Conservation (phyloP, 2,113 vertebrate species). For the Cyphomyrus discorhynchus region DNA sequence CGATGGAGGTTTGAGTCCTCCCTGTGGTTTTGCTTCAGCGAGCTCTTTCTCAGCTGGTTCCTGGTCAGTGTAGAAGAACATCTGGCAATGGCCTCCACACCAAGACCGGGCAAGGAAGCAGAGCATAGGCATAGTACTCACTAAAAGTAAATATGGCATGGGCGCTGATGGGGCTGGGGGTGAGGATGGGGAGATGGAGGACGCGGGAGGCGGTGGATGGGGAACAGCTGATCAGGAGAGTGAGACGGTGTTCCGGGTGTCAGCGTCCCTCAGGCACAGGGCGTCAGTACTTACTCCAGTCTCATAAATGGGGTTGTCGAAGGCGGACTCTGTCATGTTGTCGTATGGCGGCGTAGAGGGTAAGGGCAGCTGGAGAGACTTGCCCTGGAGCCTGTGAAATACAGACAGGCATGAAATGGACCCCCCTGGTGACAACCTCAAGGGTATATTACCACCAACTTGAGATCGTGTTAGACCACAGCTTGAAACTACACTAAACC, state of each 20-base stretch:
- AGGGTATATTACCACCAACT: background rate
- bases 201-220: background rate
- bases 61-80: background rate
- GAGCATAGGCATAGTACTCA: background rate
- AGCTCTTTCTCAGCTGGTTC: background rate
- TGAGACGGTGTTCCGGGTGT: constrained; percentile 58
- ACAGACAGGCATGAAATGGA: constrained; percentile 8
- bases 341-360: constrained; percentile 70
- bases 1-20: background rate
- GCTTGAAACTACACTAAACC: background rate
- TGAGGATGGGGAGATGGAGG: constrained; percentile 32
- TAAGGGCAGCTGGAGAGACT: constrained; percentile 68
- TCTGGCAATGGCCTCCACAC: background rate
- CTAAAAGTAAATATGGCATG: background rate
- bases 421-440: background rate
- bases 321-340: constrained; percentile 89
- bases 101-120: background rate
- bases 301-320: constrained; percentile 89
- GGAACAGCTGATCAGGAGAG: constrained; percentile 52
- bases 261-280: constrained; percentile 57
- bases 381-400: constrained; percentile 74
- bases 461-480: background rate
- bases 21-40: background rate
- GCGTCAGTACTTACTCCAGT: constrained; percentile 83
- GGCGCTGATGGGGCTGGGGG: background rate